Conservation (phyloP, 2,888 invertebrate genomes). For the Drosophila tanythrix region DNA sequence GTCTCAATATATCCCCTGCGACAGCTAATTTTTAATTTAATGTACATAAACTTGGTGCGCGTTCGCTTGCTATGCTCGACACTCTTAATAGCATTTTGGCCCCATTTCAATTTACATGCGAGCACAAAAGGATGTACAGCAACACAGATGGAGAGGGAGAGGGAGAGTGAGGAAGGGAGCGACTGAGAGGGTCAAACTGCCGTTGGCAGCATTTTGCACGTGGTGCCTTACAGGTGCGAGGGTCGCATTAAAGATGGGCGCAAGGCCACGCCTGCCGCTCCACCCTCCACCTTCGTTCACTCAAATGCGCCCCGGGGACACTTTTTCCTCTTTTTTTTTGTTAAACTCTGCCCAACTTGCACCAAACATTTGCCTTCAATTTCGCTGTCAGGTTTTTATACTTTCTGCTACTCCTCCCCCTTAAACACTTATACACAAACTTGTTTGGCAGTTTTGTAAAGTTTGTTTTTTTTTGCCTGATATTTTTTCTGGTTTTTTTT, state of each 20-base stretch:
- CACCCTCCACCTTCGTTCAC: constrained; percentile 13
- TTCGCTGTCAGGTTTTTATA: constrained; percentile 56
- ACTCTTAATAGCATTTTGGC: constrained; percentile 72
- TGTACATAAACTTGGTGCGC: constrained; percentile 59
- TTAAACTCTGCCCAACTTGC: constrained; percentile 54
- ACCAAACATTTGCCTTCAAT: constrained; percentile 78
- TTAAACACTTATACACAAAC: constrained; percentile 16
- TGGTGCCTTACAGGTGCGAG: constrained; percentile 61
- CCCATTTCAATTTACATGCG: constrained; percentile 77
- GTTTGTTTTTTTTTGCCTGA: background rate
- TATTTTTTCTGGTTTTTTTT: constrained; percentile 16
- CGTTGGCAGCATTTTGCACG: constrained; percentile 66
- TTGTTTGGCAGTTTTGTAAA: constrained; percentile 56
- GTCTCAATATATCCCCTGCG: constrained; percentile 61
- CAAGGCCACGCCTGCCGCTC: constrained; percentile 30
- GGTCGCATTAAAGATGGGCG: constrained; percentile 39
- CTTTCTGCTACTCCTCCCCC: constrained; percentile 20
- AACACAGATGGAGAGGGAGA: constrained; percentile 7
- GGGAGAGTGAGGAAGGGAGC: background rate
- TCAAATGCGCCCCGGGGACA: constrained; percentile 71
- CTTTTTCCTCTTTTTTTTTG: constrained; percentile 35
- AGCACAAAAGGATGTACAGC: constrained; percentile 41
- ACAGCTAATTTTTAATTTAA: constrained; percentile 79
- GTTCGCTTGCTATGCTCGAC: constrained; percentile 53
- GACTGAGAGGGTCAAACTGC: constrained; percentile 48